Evolutionary conservation across 2,888 invertebrate genomes (phyloP).

Genomic region (Caenorhabditis becei): DNA sequence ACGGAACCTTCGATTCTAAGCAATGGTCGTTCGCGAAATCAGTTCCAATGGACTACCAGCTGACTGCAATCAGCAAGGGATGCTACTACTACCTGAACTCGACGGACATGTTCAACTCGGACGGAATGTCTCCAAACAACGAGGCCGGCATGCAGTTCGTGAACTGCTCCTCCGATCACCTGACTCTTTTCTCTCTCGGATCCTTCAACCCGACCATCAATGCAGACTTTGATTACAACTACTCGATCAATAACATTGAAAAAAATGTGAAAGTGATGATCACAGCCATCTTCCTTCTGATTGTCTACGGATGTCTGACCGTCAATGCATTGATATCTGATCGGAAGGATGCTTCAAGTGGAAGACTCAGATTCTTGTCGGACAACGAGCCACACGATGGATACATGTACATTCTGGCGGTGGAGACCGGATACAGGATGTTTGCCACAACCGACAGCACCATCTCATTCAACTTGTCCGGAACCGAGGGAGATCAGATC

Average conservation of each 20-base stretch:
- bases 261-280: slow-evolving; percentile 59
- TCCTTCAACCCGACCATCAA: slow-evolving; percentile 67
- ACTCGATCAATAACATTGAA: slow-evolving; percentile 59
- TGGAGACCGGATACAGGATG: slow-evolving; percentile 73
- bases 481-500: slow-evolving; percentile 64
- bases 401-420: slow-evolving; percentile 70
- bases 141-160: slow-evolving; percentile 56
- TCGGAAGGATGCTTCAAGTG: slow-evolving; percentile 40
- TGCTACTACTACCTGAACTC: slow-evolving; percentile 68
- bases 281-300: slow-evolving; percentile 40
- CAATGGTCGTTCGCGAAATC: slow-evolving; percentile 57
- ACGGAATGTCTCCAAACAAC: slow-evolving; percentile 58
- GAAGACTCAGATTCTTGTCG: slow-evolving; percentile 56
- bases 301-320: slow-evolving; percentile 38
- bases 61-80: slow-evolving; percentile 69
- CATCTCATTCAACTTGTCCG: slow-evolving; percentile 69
- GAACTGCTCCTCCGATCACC: slow-evolving; percentile 62
- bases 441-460: slow-evolving; percentile 69
- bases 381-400: slow-evolving; percentile 71
- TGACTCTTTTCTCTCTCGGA: slow-evolving; percentile 70
- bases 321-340: slow-evolving; percentile 29
- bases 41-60: slow-evolving; percentile 62
- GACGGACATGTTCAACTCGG: slow-evolving; percentile 62
- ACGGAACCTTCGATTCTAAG: slow-evolving; percentile 30
- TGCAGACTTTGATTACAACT: slow-evolving; percentile 66